These are phyloP conservation scores for Melanotaenia boesemani DNA, from an alignment of 2,797 vertebrate species.

Conservation along the genomic window DNA sequence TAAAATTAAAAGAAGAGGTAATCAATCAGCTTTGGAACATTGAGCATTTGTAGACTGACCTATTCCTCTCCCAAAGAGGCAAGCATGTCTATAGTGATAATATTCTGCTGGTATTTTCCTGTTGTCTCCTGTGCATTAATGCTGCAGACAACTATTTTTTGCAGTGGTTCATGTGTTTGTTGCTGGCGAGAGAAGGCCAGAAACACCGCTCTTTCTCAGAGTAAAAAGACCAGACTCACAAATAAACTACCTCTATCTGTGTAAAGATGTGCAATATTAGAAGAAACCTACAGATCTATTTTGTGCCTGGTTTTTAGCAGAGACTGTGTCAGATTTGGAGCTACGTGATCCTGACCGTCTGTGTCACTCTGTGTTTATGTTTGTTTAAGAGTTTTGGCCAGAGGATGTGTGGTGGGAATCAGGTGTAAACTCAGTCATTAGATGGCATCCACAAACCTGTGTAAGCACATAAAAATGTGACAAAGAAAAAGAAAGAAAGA, in stretches of 20 bases:
- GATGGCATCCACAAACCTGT: slow-evolving; percentile 69
- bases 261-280: slow-evolving; percentile 26
- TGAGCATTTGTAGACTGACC: slow-evolving; percentile 11
- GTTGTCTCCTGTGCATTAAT: slow-evolving; percentile 18
- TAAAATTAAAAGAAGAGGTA: not conserved
- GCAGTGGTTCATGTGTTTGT: slow-evolving; percentile 29
- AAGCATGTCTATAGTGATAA: not conserved
- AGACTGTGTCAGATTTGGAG: not conserved
- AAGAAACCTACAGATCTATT: slow-evolving; percentile 27
- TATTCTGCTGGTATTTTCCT: slow-evolving; percentile 17
- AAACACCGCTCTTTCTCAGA: slow-evolving; percentile 62
- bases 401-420: slow-evolving; percentile 63
- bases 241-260: slow-evolving; percentile 62
- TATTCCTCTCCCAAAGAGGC: not conserved
- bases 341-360: not conserved
- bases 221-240: slow-evolving; percentile 73
- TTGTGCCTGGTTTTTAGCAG: slow-evolving; percentile 17
- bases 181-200: slow-evolving; percentile 75
- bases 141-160: slow-evolving; percentile 15
- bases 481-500: not conserved
- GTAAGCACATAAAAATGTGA: slow-evolving; percentile 5
- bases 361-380: slow-evolving; percentile 16
- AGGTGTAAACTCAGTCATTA: slow-evolving; percentile 75
- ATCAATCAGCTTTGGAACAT: slow-evolving; percentile 16
- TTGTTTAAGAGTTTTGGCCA: slow-evolving; percentile 44